These are phyloP conservation scores for Ceratosolen fusciceps DNA, from an alignment of 1,140 invertebrate genomes.

Conservation along the genomic window DNA sequence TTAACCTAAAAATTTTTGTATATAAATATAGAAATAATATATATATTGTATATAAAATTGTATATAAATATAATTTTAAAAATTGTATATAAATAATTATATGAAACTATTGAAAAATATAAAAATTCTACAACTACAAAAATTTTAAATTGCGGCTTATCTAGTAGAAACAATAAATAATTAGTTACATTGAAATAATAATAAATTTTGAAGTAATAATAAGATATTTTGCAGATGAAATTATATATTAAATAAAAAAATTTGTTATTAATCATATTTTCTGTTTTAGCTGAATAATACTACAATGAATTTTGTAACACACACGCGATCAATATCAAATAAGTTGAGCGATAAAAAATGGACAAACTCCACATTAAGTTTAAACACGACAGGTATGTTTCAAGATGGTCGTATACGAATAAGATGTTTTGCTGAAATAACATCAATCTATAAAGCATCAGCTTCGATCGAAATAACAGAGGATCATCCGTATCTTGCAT, in stretches of 20 bases:
- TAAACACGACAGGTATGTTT: slow-evolving; percentile 63
- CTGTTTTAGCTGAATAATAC: slow-evolving; percentile 57
- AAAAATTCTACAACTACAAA: too few relatives aligned
- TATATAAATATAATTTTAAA: too few relatives aligned
- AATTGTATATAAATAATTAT: too few relatives aligned
- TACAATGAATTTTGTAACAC: slow-evolving; percentile 54
- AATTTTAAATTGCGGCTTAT: too few relatives aligned
- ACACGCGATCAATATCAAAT: not conserved
- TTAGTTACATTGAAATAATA: too few relatives aligned
- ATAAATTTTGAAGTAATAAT: too few relatives aligned
- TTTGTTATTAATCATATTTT: slow-evolving; percentile 4
- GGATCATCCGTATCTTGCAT: slow-evolving; percentile 63
- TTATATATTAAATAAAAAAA: not conserved
- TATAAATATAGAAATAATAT: too few relatives aligned
- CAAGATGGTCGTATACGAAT: slow-evolving; percentile 57
- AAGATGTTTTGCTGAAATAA: slow-evolving; percentile 64
- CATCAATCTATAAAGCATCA: slow-evolving; percentile 62
- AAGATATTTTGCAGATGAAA: slow-evolving; percentile 40
- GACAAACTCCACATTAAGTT: slow-evolving; percentile 60
- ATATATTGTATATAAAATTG: too few relatives aligned
- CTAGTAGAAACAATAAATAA: too few relatives aligned
- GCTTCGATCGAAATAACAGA: slow-evolving; percentile 62
- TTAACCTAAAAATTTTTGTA: too few relatives aligned
- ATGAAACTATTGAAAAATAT: too few relatives aligned
- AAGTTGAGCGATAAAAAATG: slow-evolving; percentile 52